Base-by-base conservation (phyloP, 2,888 invertebrate genomes). In the Linnaemya tessellans region DNA sequence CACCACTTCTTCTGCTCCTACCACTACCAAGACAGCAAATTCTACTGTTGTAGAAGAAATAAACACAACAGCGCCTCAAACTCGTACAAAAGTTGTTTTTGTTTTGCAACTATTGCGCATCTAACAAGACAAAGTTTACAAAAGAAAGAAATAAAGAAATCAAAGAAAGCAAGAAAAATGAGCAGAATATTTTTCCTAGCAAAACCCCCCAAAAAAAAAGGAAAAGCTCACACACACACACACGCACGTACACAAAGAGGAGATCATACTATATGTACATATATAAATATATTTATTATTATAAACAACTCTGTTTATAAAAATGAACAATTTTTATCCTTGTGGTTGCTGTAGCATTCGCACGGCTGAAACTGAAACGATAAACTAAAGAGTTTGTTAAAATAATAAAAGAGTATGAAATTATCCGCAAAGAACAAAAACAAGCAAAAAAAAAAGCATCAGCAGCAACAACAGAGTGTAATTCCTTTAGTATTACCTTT, bases 91-190 rank as follows among this genome's bases (percentile, higher is more conserved):
- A 74, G 46, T 64, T 84, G 62, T 49, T 83, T 62, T 67, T 74
- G 68, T 84, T 85, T 82, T 79, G 85, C 73, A 74, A 85, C 73
- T 74, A 84, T 77, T 80, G 80, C 84, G 77, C 75, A 80, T 80
- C 71, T 71, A 77, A 74, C 74, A 67, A 78, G 70, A 85, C 78
- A 62, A 84, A 67, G 51, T 70, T 77, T 46, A 64, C 49, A 13
- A 74, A 64, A 67, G 62, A 30, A 74, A 60, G 2, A 64, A 64
- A 62, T 22, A 65, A 46, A 71, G 58, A 46, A 67, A 56, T 20
- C 51, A 58, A 81, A 62, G 65, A 80, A 74, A 73, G 70, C 15
- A 62, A 83, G 64, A 81, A 79, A 86, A 84, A 83, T 78, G 68
- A 81, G 77, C 81, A 74, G 68, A 73, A 64, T 65, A 65, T 71